A percentile compares a stretch with the other conserved stretches of the same genome.
These are phyloP conservation scores for Xerus inauris DNA, from an alignment of 2,113 vertebrate species.

Conservation along the genomic window DNA sequence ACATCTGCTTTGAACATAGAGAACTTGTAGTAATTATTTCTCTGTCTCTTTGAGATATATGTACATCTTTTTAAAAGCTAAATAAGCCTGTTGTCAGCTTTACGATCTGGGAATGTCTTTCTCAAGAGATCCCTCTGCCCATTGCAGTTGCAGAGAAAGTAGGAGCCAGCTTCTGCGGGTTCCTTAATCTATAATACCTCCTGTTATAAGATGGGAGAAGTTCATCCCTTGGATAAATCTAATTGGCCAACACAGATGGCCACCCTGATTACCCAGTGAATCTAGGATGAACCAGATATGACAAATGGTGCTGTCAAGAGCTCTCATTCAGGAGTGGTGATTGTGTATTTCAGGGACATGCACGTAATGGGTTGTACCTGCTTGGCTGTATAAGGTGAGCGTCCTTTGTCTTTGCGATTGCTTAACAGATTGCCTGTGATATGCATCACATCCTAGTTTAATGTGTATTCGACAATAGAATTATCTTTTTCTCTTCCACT, in stretches of 20 bases:
- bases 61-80: constrained; percentile 36
- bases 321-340: not conserved
- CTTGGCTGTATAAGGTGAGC: not conserved
- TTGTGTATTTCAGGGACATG: not conserved
- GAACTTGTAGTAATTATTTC: not conserved
- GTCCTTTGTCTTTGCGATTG: not conserved
- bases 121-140: not conserved
- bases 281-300: not conserved
- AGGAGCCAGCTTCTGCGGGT: not conserved
- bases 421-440: not conserved
- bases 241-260: constrained; percentile 2
- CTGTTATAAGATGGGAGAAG: not conserved
- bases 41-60: constrained; percentile 6
- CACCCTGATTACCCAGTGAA: not conserved
- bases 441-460: not conserved
- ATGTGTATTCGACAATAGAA: not conserved
- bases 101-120: not conserved
- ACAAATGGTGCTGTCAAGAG: not conserved
- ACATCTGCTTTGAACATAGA: not conserved
- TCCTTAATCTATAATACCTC: not conserved
- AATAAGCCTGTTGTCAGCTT: not conserved
- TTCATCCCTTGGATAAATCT: not conserved
- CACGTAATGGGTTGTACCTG: not conserved
- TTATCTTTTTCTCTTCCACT: not conserved
- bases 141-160: not conserved